Evolutionary conservation across 64 coral and sea anemone species (phyloP).

Genomic region (Pocillopora damicornis): DNA sequence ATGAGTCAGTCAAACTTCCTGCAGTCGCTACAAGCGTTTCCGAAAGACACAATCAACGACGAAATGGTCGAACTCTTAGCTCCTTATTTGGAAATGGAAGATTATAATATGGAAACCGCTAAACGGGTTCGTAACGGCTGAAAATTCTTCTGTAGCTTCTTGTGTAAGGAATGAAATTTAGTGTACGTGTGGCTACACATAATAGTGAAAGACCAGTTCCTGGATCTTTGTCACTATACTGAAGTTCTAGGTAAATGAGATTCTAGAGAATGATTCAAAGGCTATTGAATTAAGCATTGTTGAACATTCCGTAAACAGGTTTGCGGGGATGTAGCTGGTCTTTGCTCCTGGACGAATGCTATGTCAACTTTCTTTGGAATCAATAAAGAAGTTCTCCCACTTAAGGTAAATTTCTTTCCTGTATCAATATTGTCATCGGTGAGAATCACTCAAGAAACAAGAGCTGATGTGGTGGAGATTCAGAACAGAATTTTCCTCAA

Average conservation of each 20-base stretch:
- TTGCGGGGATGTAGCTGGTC: conserved; percentile 94
- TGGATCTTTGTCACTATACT: too few relatives aligned
- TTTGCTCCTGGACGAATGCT: conserved; percentile 98
- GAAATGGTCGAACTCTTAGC: conserved; percentile 93
- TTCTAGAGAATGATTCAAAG: background rate
- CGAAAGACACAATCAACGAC: conserved; percentile 92
- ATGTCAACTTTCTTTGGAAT: conserved; percentile 98
- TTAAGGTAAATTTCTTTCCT: conserved; percentile 66
- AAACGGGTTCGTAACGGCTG: conserved; percentile 45
- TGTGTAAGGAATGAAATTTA: too few relatives aligned
- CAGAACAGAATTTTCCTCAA: too few relatives aligned
- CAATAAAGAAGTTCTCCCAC: conserved; percentile 94
- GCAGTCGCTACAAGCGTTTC: conserved; percentile 66
- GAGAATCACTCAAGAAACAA: too few relatives aligned
- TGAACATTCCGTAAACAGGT: conserved; percentile 41
- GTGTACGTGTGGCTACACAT: too few relatives aligned
- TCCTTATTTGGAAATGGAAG: conserved; percentile 83
- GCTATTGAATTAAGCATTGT: background rate
- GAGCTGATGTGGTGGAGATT: too few relatives aligned
- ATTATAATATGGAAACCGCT: conserved; percentile 96
- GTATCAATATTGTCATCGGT: background rate
- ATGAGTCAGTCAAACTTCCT: conserved; percentile 91
- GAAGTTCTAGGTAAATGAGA: too few relatives aligned
- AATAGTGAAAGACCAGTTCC: too few relatives aligned
- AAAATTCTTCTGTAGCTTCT: background rate